Evolutionary conservation across 2,797 vertebrate species (phyloP).

Genomic region (Heliangelus exortis): DNA sequence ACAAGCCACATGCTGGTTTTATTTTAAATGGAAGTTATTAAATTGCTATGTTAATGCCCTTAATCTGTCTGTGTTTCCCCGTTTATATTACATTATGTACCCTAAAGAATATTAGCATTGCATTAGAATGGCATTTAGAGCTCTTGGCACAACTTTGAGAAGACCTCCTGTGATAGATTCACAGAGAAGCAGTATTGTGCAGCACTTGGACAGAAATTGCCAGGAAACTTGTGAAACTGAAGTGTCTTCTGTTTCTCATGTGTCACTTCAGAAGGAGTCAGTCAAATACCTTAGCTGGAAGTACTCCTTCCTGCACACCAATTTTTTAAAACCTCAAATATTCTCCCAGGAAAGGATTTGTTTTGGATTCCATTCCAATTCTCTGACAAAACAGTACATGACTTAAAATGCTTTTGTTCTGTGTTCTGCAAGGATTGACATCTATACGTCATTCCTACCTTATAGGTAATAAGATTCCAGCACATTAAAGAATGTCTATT

Average conservation of each 20-base stretch:
- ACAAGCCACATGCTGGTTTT: slow-evolving; percentile 31
- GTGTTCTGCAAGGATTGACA: neutral
- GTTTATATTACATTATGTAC: neutral
- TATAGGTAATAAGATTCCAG: neutral
- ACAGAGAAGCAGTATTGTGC: neutral
- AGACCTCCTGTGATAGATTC: neutral
- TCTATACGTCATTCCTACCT: neutral
- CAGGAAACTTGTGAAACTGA: neutral
- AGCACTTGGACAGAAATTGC: neutral
- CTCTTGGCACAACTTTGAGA: neutral
- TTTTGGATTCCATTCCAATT: neutral
- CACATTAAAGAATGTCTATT: neutral
- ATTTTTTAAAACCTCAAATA: neutral
- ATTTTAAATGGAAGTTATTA: slow-evolving; percentile 49
- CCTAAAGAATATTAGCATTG: neutral
- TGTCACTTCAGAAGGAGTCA: neutral
- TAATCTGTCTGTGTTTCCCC: neutral
- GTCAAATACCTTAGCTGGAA: neutral
- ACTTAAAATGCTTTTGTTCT: neutral
- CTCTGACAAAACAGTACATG: neutral
- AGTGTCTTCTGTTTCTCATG: neutral
- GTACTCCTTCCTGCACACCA: neutral
- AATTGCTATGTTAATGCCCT: slow-evolving; percentile 41
- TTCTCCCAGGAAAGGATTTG: neutral
- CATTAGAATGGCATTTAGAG: neutral